Conservation (phyloP, 2,113 vertebrate species). For the Ceyx cyanopectus region DNA sequence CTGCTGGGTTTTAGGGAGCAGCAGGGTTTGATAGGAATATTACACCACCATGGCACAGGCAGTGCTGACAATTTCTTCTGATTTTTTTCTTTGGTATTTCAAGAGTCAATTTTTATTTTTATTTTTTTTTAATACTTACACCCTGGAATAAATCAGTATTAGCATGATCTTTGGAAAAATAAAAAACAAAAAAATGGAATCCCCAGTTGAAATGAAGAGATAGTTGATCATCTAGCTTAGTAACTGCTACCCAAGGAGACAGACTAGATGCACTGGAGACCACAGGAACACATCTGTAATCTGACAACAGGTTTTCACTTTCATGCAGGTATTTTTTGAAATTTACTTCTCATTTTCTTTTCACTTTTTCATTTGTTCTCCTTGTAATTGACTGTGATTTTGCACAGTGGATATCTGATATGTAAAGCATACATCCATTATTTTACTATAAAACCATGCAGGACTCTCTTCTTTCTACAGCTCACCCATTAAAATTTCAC, state of each 20-base stretch:
- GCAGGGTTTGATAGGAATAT: not conserved
- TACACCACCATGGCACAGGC: not conserved
- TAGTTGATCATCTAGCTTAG: not conserved
- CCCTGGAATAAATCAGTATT: not conserved
- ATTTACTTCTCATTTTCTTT: not conserved
- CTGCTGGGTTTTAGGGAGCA: not conserved
- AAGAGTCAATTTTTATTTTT: not conserved
- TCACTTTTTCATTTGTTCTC: not conserved
- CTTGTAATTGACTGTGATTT: not conserved
- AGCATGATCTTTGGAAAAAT: not conserved
- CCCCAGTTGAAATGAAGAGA: not conserved
- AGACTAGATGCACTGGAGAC: not conserved
- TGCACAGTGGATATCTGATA: not conserved
- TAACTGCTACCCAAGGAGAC: not conserved
- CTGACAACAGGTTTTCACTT: not conserved
- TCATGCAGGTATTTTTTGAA: not conserved
- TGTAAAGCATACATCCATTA: not conserved
- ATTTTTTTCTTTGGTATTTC: not conserved
- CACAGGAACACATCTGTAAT: not conserved
- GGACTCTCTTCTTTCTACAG: not conserved
- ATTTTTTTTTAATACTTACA: not conserved
- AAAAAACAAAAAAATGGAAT: not conserved
- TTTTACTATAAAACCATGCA: not conserved
- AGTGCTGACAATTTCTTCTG: not conserved
- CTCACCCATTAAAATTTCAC: slow-evolving; percentile 38